Conservation (phyloP, 2,113 vertebrate genomes). For the Irena cyanogastra region DNA sequence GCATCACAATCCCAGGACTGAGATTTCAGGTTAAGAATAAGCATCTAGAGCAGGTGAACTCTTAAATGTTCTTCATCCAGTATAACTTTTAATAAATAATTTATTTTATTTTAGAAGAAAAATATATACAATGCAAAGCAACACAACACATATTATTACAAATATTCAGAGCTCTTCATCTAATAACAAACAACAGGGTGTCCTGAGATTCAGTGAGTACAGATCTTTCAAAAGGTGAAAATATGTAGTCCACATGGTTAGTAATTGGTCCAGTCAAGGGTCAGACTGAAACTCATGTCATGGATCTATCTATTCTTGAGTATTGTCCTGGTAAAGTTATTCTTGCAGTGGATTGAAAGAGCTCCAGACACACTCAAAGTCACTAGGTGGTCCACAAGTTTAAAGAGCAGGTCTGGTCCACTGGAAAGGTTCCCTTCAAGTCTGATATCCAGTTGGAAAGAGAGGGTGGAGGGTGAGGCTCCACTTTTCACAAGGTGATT, state of each 20-base stretch:
- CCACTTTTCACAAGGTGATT: slow-evolving; percentile 69
- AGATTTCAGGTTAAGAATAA: not conserved
- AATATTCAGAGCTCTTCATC: slow-evolving; percentile 60
- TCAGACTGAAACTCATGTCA: slow-evolving; percentile 59
- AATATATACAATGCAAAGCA: slow-evolving; percentile 52
- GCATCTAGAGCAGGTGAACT: slow-evolving; percentile 23
- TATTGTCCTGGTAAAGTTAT: slow-evolving; percentile 61
- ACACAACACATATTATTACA: slow-evolving; percentile 59
- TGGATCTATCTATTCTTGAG: slow-evolving; percentile 68
- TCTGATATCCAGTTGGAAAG: slow-evolving; percentile 69
- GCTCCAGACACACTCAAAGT: slow-evolving; percentile 66
- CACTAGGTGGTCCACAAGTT: slow-evolving; percentile 64
- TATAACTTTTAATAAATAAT: slow-evolving; percentile 42
- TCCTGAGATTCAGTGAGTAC: slow-evolving; percentile 66
- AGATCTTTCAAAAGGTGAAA: slow-evolving; percentile 57
- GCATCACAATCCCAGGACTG: not conserved
- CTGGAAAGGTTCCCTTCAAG: slow-evolving; percentile 62
- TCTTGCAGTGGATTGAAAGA: slow-evolving; percentile 65
- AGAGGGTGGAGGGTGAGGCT: slow-evolving; percentile 60
- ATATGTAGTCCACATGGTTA: slow-evolving; percentile 52
- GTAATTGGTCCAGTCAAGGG: slow-evolving; percentile 33
- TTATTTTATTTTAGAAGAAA: slow-evolving; percentile 47
- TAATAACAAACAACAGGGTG: slow-evolving; percentile 58
- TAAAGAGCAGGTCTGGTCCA: slow-evolving; percentile 66
- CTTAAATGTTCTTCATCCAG: slow-evolving; percentile 17